Evolutionary conservation across 2,113 vertebrate species (phyloP).

Genomic region (Phylloscopus trochiloides): DNA sequence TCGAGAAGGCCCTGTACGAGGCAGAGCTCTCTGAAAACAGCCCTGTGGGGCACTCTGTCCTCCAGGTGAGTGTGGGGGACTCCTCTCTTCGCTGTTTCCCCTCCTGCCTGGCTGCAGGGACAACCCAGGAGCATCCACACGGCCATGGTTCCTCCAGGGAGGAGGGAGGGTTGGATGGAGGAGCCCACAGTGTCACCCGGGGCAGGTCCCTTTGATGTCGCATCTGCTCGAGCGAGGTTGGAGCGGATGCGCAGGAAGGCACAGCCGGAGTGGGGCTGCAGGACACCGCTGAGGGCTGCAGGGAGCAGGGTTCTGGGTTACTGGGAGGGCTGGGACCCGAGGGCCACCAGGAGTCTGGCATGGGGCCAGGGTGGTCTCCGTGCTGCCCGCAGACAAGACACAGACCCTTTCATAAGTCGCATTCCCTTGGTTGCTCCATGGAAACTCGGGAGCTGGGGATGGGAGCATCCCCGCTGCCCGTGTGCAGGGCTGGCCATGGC

Average conservation of each 20-base stretch:
- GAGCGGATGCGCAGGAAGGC: not conserved
- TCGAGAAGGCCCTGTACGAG: conserved; percentile 87
- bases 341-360: not conserved
- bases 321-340: not conserved
- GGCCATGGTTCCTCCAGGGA: rapidly evolving
- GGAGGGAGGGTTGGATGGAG: not conserved
- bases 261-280: rapidly evolving
- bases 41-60: conserved; percentile 88
- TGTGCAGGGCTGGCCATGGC: rapidly evolving
- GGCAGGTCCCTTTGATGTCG: not conserved
- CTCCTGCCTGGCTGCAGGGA: not conserved
- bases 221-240: rapidly evolving
- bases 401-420: conserved; percentile 2
- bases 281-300: rapidly evolving
- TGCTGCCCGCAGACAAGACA: not conserved
- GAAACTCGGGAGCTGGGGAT: not conserved
- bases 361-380: not conserved
- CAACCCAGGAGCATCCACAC: rapidly evolving
- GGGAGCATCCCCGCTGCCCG: not conserved
- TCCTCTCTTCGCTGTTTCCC: not conserved
- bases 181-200: rapidly evolving
- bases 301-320: not conserved
- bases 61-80: conserved; percentile 80
- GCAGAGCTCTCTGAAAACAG: conserved; percentile 92
- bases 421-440: not conserved